Percentiles rank a stretch among this genome's conserved stretches.
These are phyloP conservation scores for Eulemur rubriventer DNA, from an alignment of 2,797 vertebrate species.

Conservation along the genomic window DNA sequence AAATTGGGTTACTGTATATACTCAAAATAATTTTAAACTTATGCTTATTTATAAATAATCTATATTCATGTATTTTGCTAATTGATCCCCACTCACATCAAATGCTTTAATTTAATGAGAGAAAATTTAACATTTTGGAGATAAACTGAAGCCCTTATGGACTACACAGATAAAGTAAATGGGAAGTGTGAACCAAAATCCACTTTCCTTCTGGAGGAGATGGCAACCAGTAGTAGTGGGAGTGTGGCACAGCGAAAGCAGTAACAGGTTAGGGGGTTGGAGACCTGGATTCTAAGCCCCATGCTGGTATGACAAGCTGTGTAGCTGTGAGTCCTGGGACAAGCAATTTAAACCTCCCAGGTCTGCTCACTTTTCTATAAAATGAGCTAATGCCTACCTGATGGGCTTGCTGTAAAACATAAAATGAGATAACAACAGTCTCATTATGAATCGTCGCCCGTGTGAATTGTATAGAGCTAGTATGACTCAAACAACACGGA, in stretches of 20 bases:
- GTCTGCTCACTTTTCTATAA: neutral
- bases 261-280: neutral
- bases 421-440: neutral
- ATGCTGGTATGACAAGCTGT: neutral
- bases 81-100: neutral
- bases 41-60: conserved; percentile 33
- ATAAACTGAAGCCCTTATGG: neutral
- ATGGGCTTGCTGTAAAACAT: neutral
- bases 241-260: neutral
- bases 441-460: neutral
- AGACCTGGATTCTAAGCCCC: neutral
- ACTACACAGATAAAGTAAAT: neutral
- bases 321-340: neutral
- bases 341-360: neutral
- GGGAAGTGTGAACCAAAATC: neutral
- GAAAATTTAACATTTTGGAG: neutral
- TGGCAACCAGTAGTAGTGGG: neutral
- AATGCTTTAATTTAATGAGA: conserved; percentile 18
- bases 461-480: neutral
- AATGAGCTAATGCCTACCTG: neutral
- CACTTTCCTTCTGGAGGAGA: neutral
- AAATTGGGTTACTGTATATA: conserved; percentile 17
- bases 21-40: conserved; percentile 12
- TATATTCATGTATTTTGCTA: conserved; percentile 20
- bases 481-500: neutral